Evolutionary conservation across 2,797 vertebrate species (phyloP).

Genomic region (Tapera naevia): DNA sequence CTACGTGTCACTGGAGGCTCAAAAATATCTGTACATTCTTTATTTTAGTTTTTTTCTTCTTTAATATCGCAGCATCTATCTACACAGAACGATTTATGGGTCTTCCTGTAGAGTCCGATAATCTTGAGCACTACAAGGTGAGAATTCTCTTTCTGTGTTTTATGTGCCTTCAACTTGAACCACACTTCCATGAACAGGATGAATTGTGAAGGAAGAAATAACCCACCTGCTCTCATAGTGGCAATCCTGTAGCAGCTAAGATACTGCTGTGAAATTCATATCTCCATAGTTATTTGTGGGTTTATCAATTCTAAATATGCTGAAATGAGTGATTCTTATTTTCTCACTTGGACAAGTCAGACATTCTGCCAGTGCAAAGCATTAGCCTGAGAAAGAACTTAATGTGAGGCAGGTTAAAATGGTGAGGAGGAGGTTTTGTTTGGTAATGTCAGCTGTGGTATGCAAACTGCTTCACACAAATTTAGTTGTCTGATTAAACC

Average conservation of each 20-base stretch:
- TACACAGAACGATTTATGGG: constrained; percentile 85
- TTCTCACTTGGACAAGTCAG: background rate
- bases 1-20: background rate
- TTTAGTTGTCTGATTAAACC: background rate
- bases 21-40: background rate
- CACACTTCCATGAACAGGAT: background rate
- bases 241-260: background rate
- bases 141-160: constrained; percentile 42
- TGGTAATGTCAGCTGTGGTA: background rate
- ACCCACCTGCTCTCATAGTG: background rate
- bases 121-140: constrained; percentile 82
- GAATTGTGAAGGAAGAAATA: background rate
- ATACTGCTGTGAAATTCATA: background rate
- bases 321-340: background rate
- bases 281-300: background rate
- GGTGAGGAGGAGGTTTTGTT: background rate
- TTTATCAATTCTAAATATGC: background rate
- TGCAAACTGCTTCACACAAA: background rate
- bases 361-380: background rate
- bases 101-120: constrained; percentile 78
- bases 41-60: background rate
- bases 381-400: background rate
- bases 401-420: background rate
- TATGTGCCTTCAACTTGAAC: constrained; percentile 4
- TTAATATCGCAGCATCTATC: constrained; percentile 76